Evolutionary conservation across 2,888 invertebrate species (phyloP), one percentile per base, ranked within the genome.

Genomic region (Ophioninae sp.): DNA sequence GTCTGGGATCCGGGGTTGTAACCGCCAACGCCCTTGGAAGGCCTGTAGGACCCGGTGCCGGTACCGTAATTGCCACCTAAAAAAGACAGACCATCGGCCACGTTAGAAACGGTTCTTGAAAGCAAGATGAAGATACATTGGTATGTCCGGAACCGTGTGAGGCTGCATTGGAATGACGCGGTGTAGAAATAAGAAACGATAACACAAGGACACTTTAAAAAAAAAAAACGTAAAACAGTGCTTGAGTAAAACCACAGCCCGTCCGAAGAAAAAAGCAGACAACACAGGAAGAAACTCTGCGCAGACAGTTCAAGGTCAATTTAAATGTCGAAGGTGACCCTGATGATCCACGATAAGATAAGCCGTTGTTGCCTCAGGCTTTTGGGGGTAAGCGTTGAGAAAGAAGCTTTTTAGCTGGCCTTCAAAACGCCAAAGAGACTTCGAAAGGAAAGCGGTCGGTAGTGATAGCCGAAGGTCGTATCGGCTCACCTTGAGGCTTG

Each of bases 401-500:
- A 50, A 50, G 50, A 50, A 50, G 50, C 50, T 50, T 50, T 50
- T 6, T 17, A 17, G 50, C 50, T 50, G 50, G 17, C 17, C 50
- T 17, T 6, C 6, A 50, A 50, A 17, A 50, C 50, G 50, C 50
- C 50, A 50, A 13, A 50, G 17, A 17, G 50, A 50, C 44, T 44
- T 10, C 10, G 23, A 69, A n/a, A 57, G n/a, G 39, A 62, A 62
- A 62, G 41, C 37, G 20, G 69, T 62, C 56, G 41, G 41, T 61
- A 68, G 21, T 56, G 21, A 62, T 64, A 74, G 70, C 72, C 77
- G 67, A 80, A 73, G n/a, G 57, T 20, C 21, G 79, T 73, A 79
- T 74, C 84, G 39, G 85, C 87, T 87, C 84, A 87, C 87, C 87
- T 87, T 84, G 83, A 84, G 85, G 79, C 82, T 76, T 61, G 59